Conservation (phyloP, 2,113 vertebrate species). For the Phaetusa simplex region DNA sequence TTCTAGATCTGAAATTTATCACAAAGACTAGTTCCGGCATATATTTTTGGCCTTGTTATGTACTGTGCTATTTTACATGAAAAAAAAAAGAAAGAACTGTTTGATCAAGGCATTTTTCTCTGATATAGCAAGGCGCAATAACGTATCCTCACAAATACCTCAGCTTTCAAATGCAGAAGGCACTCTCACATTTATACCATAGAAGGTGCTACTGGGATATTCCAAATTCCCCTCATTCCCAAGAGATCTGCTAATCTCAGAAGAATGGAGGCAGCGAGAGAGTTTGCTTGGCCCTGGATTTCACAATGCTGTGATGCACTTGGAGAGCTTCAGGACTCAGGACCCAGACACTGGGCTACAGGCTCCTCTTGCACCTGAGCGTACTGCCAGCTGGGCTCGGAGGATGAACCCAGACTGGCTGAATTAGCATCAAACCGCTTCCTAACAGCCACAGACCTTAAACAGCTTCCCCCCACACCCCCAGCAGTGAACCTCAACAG, state of each 20-base stretch:
- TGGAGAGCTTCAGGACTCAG: not conserved
- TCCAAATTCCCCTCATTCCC: slow-evolving; percentile 34
- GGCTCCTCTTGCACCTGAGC: not conserved
- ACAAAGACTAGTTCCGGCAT: not conserved
- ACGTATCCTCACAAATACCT: slow-evolving; percentile 16
- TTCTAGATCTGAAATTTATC: not conserved
- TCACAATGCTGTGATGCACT: not conserved
- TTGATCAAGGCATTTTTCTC: slow-evolving; percentile 35
- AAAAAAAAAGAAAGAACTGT: not conserved
- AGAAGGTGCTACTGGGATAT: slow-evolving; percentile 29
- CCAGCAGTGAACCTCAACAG: not conserved
- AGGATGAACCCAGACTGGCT: not conserved
- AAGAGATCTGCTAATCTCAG: slow-evolving; percentile 12
- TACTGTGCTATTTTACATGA: not conserved
- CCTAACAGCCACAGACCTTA: not conserved
- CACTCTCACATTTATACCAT: slow-evolving; percentile 11
- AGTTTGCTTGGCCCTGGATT: not conserved
- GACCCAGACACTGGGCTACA: not conserved
- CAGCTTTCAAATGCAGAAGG: not conserved
- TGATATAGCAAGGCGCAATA: not conserved
- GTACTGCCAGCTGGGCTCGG: not conserved
- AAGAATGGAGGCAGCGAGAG: not conserved
- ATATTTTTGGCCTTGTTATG: not conserved
- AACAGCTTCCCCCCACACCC: accelerated
- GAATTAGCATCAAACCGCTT: not conserved